phyloP scores from a whole-genome alignment of 2,888 invertebrate species.

The Iselma pallidipennis region DNA sequence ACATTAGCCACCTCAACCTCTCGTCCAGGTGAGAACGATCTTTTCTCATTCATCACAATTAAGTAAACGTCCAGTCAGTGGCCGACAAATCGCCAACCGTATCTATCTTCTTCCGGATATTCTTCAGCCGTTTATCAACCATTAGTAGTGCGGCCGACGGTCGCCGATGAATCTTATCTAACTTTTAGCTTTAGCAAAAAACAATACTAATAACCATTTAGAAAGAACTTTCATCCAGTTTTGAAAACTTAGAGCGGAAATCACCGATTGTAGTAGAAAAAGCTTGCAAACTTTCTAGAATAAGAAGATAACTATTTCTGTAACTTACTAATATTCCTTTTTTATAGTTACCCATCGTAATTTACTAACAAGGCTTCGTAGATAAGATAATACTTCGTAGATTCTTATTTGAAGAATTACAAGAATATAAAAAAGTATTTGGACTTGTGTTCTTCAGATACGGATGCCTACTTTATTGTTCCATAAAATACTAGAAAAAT shows the following conservation, averaged over 20 bases:
- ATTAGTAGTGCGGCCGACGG: background rate
- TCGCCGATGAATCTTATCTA: background rate
- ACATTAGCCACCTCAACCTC: constrained; percentile 62
- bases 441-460: background rate
- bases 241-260: background rate
- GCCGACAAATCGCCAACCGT: constrained; percentile 5
- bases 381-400: constrained; percentile 8
- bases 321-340: background rate
- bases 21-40: constrained; percentile 47
- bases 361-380: background rate
- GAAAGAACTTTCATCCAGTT: background rate
- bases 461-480: too few species aligned
- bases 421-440: background rate
- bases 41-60: constrained; percentile 29
- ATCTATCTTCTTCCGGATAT: constrained; percentile 38
- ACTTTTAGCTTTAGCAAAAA: background rate
- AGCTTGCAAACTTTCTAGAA: background rate
- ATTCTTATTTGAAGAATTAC: background rate
- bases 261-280: background rate
- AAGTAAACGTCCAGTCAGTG: background rate
- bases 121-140: constrained; percentile 36
- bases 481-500: too few species aligned
- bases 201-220: background rate
- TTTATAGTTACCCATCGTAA: background rate
- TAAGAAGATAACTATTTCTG: too few species aligned